phyloP scores from a whole-genome alignment of 2,113 vertebrate species.

The Leptobrachium leishanense region DNA sequence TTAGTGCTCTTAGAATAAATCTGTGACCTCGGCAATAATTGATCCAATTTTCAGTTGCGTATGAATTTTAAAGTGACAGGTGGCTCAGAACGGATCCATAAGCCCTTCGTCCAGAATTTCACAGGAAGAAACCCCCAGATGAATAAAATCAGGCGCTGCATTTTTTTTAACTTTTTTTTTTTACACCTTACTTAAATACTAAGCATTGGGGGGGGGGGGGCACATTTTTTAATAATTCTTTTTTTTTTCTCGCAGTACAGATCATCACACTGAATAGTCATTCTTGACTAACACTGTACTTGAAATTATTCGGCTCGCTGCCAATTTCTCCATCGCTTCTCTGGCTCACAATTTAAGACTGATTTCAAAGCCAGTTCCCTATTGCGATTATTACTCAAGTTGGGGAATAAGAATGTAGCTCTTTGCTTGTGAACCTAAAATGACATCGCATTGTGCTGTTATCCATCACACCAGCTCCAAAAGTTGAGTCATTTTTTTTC shows the following conservation, averaged over 20 bases:
- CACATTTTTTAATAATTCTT: constrained; percentile 19
- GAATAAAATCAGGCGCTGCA: not conserved
- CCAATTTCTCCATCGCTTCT: not conserved
- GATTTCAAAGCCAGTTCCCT: constrained; percentile 3
- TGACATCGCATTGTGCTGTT: not conserved
- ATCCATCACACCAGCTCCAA: not conserved
- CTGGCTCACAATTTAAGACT: not conserved
- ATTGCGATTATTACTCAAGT: constrained; percentile 5
- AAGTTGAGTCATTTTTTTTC: too few relatives aligned
- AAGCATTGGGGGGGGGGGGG: not conserved
- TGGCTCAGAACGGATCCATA: constrained; percentile 1
- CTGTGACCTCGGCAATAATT: constrained; percentile 19
- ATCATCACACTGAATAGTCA: not conserved
- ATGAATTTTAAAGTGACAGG: constrained; percentile 22
- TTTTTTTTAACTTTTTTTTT: not conserved
- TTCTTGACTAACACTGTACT: not conserved
- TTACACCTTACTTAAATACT: not conserved
- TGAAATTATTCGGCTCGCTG: constrained; percentile 1
- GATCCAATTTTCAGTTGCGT: constrained; percentile 10
- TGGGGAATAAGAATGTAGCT: not conserved
- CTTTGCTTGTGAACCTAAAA: not conserved
- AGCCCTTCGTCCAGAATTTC: not conserved
- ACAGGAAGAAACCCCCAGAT: constrained; percentile 23
- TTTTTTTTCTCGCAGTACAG: not conserved
- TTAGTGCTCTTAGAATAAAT: constrained; percentile 31